Conservation (phyloP, 2,113 vertebrate species). For the Gracilinanus agilis region DNA sequence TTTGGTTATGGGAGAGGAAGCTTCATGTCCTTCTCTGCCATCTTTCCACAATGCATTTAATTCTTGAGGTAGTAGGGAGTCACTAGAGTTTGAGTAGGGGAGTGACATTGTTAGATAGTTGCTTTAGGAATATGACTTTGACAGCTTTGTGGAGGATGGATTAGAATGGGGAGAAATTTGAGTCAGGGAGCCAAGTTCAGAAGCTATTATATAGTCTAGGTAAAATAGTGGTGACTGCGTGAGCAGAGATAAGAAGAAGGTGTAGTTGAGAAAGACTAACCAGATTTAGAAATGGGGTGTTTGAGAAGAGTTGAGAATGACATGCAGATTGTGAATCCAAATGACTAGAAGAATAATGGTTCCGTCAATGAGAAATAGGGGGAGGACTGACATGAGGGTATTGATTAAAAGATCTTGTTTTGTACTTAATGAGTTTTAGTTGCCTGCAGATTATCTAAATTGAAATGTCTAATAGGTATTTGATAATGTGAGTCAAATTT, state of each 20-base stretch:
- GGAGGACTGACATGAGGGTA: not conserved
- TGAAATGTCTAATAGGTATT: not conserved
- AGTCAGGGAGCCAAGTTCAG: not conserved
- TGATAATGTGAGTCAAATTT: not conserved
- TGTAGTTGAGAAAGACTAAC: not conserved
- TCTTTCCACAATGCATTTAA: too few relatives aligned
- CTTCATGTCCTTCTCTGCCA: too few relatives aligned
- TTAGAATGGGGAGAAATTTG: not conserved
- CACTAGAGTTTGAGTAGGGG: too few relatives aligned
- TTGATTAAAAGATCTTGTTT: not conserved
- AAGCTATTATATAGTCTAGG: not conserved
- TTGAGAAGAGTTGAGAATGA: not conserved
- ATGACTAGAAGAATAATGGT: not conserved
- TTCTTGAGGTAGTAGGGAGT: not conserved
- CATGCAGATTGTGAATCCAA: not conserved
- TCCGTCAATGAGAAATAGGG: not conserved
- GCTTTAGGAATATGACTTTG: not conserved
- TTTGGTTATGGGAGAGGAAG: too few relatives aligned
- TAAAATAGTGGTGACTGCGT: not conserved
- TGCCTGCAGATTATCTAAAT: not conserved
- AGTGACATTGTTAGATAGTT: not conserved
- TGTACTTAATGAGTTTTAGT: not conserved
- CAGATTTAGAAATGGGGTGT: not conserved
- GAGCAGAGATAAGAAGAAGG: not conserved
- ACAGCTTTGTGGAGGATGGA: not conserved